Base-by-base conservation (phyloP, 2,797 vertebrate species). In the Helicolenus hilgendorfi region DNA sequence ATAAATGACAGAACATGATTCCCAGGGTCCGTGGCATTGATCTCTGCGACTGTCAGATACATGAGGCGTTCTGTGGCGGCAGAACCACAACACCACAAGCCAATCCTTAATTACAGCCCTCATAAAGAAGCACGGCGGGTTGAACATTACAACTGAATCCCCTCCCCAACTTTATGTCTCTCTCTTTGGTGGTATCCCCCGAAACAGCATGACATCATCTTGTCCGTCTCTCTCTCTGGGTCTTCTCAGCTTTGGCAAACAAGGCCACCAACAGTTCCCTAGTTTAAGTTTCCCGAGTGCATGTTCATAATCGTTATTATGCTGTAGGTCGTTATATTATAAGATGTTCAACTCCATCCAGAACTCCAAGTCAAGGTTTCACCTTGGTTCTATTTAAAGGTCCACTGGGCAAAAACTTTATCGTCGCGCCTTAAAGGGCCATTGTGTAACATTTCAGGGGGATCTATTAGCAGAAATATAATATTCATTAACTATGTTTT, bases 101-200 rank as follows among this genome's bases (percentile, higher is more conserved):
- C 92, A 91, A 74, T 93, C 83, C 86, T 88, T 96, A 95, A 96
- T 97, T 95, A 95, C 87, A 93, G 94, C 83, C 85, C 86, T 93
- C 84, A 84, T 86, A 92, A 87, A 90, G 89, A 83, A 81, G 87
- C 74, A 41, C 86, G 75, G 87, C 72, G 69, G 87, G 77, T 31
- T 82, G 85, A 90, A 79, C 83, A 88, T 91, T 94, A 93, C 83
- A 90, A 90, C 79, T 84, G 67, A 92, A 92, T 87, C 89, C 84
- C 83, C 91, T 85, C 87, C 87, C 77, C 75, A 56, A 64, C 72
- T 81, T 86, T 76, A 87, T 79, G 82, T 84, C 72, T 70, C 38
- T 86, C 77, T 90, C 84, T 90, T 79, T 93, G 91, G 87, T 91
- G 90, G 93, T 90, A 93, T 92, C 85, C 78, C n/a, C 81, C 38